Evolutionary conservation across 2,797 vertebrate species (phyloP), one percentile per base, ranked within the genome.

Genomic region (Scolopax bukidnonensis): DNA sequence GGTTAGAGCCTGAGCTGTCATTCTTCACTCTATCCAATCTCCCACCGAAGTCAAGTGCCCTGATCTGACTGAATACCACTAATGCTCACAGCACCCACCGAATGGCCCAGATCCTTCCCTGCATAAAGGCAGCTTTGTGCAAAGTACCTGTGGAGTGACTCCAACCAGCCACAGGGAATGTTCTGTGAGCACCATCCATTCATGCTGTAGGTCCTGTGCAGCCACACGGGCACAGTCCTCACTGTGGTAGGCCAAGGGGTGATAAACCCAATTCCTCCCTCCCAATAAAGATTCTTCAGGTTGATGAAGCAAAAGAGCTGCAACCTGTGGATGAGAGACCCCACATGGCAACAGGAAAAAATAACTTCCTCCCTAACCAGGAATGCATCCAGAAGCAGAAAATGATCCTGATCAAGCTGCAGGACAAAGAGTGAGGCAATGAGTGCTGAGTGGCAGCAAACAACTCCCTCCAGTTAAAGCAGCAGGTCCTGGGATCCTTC

Each of bases 171-270:
- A 23, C 9, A 25, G 87, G n/a, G 59, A 69, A 51, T 9, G 12
- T 67, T 47, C 59, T 56, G 25, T 0, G 3, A 71, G 64, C 50
- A 73, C 28, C 1, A 0, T 16, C 38, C 48, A 17, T 71, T 56
- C 21, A 19, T 53, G 45, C 63, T 71, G 60, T n/a, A 63, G 56
- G 40, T 63, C 36, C 40, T 25, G 12, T 53, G 33, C 45, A 88
- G 41, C 25, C 56, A 33, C 61, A 41, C 20, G 75, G 64, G 10
- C 28, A n/a, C 0, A 54, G 20, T 9, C 25, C 14, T 7, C 41
- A 15, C 13, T 10, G 36, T 30, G 47, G 33, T 11, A 47, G 25
- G 4, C 8, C 13, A 89, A 50, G 47, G n/a, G 16, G 27, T 20
- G 11, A n/a, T 41, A 70, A 85, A 61, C 36, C 11, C 4, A 84